Conservation (phyloP, 1,140 invertebrate genomes). For the Acyrthosiphon pisum region DNA sequence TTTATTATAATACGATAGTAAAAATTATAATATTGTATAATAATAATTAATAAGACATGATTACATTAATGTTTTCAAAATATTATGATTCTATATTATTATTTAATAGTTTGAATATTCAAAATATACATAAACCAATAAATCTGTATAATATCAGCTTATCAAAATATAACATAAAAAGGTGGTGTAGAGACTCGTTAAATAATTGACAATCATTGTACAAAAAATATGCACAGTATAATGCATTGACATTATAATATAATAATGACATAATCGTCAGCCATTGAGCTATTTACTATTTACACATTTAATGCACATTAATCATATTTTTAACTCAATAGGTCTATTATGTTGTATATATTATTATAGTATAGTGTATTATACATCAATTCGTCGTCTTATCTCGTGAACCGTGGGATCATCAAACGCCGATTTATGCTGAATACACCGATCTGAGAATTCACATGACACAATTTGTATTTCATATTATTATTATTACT, state of each 20-base stretch:
- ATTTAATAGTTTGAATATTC: neutral
- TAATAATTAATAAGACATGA: neutral
- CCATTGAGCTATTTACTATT: neutral
- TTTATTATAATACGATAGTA: too few relatives aligned
- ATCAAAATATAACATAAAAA: neutral
- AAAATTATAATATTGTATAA: neutral
- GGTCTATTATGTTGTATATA: neutral
- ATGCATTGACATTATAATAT: neutral
- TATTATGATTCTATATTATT: neutral
- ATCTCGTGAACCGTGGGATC: neutral
- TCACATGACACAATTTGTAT: neutral
- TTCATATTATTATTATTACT: neutral
- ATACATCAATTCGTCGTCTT: neutral
- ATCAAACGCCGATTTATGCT: neutral
- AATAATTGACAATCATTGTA: neutral
- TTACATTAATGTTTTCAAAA: neutral
- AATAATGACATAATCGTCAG: neutral
- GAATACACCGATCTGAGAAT: neutral
- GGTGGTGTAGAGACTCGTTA: neutral
- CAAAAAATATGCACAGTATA: neutral
- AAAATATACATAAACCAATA: neutral
- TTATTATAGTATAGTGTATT: neutral
- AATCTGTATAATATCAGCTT: neutral
- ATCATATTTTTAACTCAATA: slow-evolving; percentile 4
- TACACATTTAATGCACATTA: neutral